phyloP scores from a whole-genome alignment of 1,140 invertebrate species.

The Cydia fagiglandana region DNA sequence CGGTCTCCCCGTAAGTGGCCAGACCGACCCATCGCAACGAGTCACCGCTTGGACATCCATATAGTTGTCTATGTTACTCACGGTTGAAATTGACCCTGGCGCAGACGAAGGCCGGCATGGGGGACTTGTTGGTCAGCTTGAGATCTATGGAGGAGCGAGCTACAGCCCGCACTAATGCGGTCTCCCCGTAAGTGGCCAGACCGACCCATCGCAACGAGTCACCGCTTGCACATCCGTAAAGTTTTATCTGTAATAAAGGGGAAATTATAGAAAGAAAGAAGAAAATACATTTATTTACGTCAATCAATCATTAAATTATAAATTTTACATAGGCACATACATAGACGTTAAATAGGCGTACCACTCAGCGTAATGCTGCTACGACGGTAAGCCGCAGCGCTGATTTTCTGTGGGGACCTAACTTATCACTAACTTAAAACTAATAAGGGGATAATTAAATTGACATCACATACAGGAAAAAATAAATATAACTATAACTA shows the following conservation, averaged over 20 bases:
- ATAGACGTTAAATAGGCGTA: too few species aligned
- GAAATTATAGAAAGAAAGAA: not conserved
- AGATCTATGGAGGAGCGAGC: conserved; percentile 45
- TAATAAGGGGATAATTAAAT: too few species aligned
- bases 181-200: conserved; percentile 65
- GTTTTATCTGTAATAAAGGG: conserved; percentile 43
- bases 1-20: conserved; percentile 67
- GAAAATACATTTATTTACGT: too few species aligned
- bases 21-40: conserved; percentile 58
- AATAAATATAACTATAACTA: too few species aligned
- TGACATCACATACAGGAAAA: too few species aligned
- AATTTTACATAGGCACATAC: too few species aligned
- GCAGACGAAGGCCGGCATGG: conserved; percentile 52
- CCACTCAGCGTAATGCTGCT: too few species aligned
- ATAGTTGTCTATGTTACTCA: too few species aligned
- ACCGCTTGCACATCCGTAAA: conserved; percentile 51
- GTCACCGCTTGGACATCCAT: conserved; percentile 34
- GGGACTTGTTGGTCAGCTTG: conserved; percentile 53
- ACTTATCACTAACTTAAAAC: too few species aligned
- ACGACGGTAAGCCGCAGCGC: too few species aligned
- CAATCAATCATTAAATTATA: too few species aligned
- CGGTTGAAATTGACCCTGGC: conserved; percentile 50
- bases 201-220: conserved; percentile 56
- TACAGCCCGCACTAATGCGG: conserved; percentile 59
- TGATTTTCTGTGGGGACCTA: too few species aligned